These are phyloP conservation scores for Erinaceus europaeus DNA, from an alignment of 2,113 vertebrate species.

Conservation along the genomic window DNA sequence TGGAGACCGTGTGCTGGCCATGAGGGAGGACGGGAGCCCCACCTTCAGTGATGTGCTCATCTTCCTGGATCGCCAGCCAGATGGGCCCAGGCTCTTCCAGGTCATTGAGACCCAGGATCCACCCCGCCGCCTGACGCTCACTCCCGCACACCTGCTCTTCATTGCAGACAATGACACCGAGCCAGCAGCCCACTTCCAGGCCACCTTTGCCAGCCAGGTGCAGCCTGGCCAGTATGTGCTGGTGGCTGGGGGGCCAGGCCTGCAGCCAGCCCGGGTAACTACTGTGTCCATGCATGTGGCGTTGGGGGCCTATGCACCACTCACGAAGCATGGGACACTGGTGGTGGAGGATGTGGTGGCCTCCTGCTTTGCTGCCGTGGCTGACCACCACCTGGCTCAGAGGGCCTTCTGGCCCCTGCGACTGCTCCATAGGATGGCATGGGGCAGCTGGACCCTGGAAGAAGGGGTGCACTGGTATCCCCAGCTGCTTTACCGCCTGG, in stretches of 20 bases:
- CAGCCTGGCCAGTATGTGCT: conserved; percentile 91
- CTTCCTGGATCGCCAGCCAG: conserved; percentile 91
- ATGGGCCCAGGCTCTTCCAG: conserved; percentile 85
- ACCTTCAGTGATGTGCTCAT: conserved; percentile 93
- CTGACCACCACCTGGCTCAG: conserved; percentile 91
- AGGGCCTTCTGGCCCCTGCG: conserved; percentile 91
- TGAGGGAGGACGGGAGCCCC: conserved; percentile 83
- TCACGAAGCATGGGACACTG: conserved; percentile 92
- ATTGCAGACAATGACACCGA: conserved; percentile 83
- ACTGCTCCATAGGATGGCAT: conserved; percentile 86
- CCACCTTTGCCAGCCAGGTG: conserved; percentile 91
- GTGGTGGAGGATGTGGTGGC: conserved; percentile 93
- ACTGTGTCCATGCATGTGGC: conserved; percentile 81
- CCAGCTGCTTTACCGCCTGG: conserved; percentile 89
- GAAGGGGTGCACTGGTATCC: conserved; percentile 96
- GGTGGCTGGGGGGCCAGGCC: conserved; percentile 71
- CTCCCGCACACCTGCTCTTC: conserved; percentile 93
- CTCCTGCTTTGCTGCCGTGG: conserved; percentile 94
- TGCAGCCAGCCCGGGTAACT: conserved; percentile 82
- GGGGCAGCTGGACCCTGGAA: conserved; percentile 78
- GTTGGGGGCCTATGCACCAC: conserved; percentile 90
- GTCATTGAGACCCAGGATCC: conserved; percentile 89
- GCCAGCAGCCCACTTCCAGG: conserved; percentile 76
- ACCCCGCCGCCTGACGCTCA: conserved; percentile 85
- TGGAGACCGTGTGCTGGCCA: conserved; percentile 91